Evolutionary conservation across 2,797 vertebrate genomes (phyloP).

Genomic region (Gallinago solitaria): DNA sequence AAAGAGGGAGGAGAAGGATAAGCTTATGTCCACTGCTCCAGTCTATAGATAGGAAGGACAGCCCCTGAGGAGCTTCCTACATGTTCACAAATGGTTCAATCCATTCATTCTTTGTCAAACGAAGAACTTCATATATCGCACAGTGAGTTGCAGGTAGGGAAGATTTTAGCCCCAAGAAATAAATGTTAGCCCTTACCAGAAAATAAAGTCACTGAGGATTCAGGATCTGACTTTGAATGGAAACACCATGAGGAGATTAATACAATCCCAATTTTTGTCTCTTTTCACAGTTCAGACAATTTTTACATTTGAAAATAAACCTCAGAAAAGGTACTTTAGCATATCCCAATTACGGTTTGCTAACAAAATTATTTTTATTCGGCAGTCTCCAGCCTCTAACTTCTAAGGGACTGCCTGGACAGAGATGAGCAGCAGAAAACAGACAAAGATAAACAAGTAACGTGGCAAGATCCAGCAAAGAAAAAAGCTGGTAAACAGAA

Average conservation of each 20-base stretch:
- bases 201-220: neutral
- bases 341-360: neutral
- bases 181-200: neutral
- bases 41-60: neutral
- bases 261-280: neutral
- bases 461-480: neutral
- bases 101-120: neutral
- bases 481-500: neutral
- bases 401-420: neutral
- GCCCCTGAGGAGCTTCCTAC: neutral
- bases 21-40: neutral
- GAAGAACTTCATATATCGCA: neutral
- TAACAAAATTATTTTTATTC: slow-evolving; percentile 19
- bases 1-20: neutral
- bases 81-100: neutral
- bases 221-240: neutral
- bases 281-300: neutral
- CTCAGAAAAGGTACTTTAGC: neutral
- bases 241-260: neutral
- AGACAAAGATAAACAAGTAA: neutral
- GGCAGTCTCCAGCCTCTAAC: neutral
- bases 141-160: neutral
- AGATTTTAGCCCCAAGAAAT: neutral
- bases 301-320: neutral
- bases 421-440: neutral